phyloP scores from a whole-genome alignment of 2,888 invertebrate species.

The Melipona beecheii region DNA sequence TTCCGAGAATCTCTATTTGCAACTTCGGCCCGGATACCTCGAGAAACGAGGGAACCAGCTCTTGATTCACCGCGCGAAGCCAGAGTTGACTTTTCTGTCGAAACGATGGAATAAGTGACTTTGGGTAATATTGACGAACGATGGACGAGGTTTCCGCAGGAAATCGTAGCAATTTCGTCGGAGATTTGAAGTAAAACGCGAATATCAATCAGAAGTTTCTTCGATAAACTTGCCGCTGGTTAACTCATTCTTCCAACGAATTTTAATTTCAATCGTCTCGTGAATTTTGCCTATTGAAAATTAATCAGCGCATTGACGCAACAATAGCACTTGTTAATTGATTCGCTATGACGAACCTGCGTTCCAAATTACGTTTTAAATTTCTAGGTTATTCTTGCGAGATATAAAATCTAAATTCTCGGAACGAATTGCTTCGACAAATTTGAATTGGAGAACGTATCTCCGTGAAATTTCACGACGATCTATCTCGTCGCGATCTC shows the following conservation, averaged over 20 bases:
- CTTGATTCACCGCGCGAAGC: background rate
- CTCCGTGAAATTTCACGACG: background rate
- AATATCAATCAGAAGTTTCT: background rate
- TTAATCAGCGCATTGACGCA: no score
- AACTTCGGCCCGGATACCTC: slow-evolving; percentile 22
- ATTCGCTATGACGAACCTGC: no score
- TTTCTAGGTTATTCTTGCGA: background rate
- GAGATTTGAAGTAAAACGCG: background rate
- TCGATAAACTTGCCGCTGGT: background rate
- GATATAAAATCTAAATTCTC: background rate
- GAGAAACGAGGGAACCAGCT: background rate
- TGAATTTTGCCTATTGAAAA: no score
- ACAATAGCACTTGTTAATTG: no score
- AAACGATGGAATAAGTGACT: background rate
- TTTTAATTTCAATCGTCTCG: no score
- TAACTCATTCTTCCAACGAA: background rate
- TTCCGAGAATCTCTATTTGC: slow-evolving; percentile 43
- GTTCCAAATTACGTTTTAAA: no score
- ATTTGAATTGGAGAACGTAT: background rate
- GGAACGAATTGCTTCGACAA: background rate
- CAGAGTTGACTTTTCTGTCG: background rate
- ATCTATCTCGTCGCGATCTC: slow-evolving; percentile 3
- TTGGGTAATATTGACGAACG: background rate
- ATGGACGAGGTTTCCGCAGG: background rate
- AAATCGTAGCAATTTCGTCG: background rate